Evolutionary conservation across 1,140 invertebrate genomes (phyloP), one percentile per base, ranked within the genome.

Genomic region (Colletes gigas): DNA sequence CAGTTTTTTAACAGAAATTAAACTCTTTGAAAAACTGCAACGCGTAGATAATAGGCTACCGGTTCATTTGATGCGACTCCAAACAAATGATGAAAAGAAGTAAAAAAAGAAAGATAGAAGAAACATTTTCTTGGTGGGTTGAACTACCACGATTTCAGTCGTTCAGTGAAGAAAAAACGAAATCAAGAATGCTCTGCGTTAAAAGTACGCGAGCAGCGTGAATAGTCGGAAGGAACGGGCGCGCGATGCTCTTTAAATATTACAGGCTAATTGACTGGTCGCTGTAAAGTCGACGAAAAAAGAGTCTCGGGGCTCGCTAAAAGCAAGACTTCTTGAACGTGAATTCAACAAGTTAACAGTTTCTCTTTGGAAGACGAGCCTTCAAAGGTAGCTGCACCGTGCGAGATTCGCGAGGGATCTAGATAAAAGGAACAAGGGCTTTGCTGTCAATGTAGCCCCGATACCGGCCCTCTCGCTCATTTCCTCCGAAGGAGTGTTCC

Each of bases 321-420:
- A 78, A 67, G 83, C 67, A 50, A 57, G 21, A 9, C 21, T 67
- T 54, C 55, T 62, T 60, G 41, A 68, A 72, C 79, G 74, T 6
- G 72, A 77, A 85, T 85, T 85, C 83, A 85, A 85, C 83, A 85
- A 85, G 83, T 85, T 84, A 70, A 66, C 65, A 71, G 83, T 85
- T 84, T 81, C 72, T 47, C 73, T 79, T 73, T 65, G 60, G 17
- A 4, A 50, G 52, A 57, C 69, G 19, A 52, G 50, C 19, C 41
- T 73, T 79, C 73, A 79, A 73, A 73, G 65, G 60, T 52, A 19
- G 57, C 39, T 59, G 60, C 39, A 44, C 47, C 60, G 75, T 21
- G 76, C 19, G 60, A 55, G 69, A 63, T 65, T 55, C 69, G 50
- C 77, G 60, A 79, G 77, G 73, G 39, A 79, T 79, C 77, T 73